Evolutionary conservation across 2,113 vertebrate species (phyloP).

Genomic region (Syngnathus scovelli): DNA sequence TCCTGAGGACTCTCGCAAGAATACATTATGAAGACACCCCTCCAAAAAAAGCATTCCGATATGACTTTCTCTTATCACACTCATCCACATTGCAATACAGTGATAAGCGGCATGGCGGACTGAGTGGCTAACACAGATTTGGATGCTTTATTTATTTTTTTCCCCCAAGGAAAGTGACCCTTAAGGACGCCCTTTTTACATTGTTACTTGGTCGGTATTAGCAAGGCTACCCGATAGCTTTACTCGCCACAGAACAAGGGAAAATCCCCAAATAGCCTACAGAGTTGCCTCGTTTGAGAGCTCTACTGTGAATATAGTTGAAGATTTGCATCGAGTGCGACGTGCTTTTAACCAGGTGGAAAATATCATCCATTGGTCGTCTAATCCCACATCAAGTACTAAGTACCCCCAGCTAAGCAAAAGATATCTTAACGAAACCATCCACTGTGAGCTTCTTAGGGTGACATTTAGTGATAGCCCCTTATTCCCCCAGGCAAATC

Average conservation of each 20-base stretch:
- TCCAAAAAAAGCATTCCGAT: constrained; percentile 14
- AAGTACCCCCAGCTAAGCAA: constrained; percentile 21
- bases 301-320: not conserved
- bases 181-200: constrained; percentile 2
- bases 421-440: constrained; percentile 3
- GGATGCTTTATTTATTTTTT: not conserved
- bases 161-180: not conserved
- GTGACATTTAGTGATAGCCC: constrained; percentile 9
- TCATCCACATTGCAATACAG: constrained; percentile 28
- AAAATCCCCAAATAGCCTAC: not conserved
- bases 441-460: constrained; percentile 14
- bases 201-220: not conserved
- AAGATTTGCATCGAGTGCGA: constrained; percentile 5
- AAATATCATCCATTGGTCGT: constrained; percentile 8
- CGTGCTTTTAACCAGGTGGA: constrained; percentile 13
- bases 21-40: constrained; percentile 20
- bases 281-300: constrained; percentile 21
- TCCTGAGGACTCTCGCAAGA: constrained; percentile 24
- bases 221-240: not conserved
- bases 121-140: constrained; percentile 23
- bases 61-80: constrained; percentile 29
- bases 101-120: constrained; percentile 10
- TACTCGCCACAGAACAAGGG: not conserved
- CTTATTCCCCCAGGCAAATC: constrained; percentile 17
- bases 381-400: constrained; percentile 7